Conservation (phyloP, 2,888 invertebrate genomes). For the Stenotaenia linearis region DNA sequence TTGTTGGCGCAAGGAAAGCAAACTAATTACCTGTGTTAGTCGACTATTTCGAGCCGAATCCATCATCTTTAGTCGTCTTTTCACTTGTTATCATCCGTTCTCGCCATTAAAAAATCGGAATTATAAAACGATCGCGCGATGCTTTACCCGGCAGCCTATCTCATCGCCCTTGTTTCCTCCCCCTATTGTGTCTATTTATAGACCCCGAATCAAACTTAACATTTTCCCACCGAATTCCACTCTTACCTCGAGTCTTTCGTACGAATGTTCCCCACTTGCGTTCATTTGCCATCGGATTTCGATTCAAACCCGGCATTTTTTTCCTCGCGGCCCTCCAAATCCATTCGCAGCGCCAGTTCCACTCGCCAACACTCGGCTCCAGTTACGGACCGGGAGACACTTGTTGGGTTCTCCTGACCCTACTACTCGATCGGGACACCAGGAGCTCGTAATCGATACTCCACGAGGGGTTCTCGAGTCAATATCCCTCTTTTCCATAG, state of each 20-base stretch:
- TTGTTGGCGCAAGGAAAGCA: no score
- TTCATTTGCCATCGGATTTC: not conserved
- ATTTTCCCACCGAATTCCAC: not conserved
- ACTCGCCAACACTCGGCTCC: not conserved
- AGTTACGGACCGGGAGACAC: slow-evolving; percentile 1
- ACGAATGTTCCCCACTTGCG: not conserved
- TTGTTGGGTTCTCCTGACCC: not conserved
- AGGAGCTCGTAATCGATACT: not conserved
- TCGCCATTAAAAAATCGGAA: no score
- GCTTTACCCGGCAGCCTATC: not conserved
- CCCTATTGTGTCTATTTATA: not conserved
- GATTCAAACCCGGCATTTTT: not conserved
- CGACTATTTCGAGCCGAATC: no score
- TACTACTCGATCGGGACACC: not conserved
- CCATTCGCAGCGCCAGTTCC: not conserved
- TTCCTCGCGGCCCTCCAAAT: not conserved
- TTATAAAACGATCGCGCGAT: no score
- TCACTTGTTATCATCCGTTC: no score
- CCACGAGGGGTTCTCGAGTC: not conserved
- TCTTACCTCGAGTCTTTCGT: not conserved
- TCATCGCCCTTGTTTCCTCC: not conserved
- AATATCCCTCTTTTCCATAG: not conserved
- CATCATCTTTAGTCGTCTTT: no score
- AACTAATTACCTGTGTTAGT: no score
- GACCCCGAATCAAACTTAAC: not conserved